Conservation (phyloP, 53 echinoderm and acorn worm species). For the Echinometra lucunter region DNA sequence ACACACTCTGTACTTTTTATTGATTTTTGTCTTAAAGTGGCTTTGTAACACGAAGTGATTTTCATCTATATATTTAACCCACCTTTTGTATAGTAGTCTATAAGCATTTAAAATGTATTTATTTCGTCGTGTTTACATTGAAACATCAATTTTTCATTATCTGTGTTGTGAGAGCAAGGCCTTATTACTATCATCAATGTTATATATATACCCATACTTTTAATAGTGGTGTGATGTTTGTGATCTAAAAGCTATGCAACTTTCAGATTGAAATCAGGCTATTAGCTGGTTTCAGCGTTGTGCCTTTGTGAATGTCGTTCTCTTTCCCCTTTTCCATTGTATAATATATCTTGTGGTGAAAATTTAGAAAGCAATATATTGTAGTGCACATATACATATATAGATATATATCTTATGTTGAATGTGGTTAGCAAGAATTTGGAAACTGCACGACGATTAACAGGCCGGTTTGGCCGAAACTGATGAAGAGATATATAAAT, state of each 20-base stretch:
- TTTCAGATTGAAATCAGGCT: constrained; percentile 15
- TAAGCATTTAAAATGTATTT: constrained; percentile 60
- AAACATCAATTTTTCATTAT: constrained; percentile 26
- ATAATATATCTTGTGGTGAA: constrained; percentile 51
- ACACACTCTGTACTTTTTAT: background rate
- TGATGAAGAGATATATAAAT: background rate
- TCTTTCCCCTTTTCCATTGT: constrained; percentile 16
- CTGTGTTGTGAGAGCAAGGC: constrained; percentile 42
- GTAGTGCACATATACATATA: constrained; percentile 63
- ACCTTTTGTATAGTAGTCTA: constrained; percentile 38
- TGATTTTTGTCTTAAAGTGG: background rate
- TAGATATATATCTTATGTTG: constrained; percentile 53
- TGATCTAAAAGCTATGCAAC: constrained; percentile 50
- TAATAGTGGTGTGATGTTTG: constrained; percentile 35
- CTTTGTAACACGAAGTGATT: background rate
- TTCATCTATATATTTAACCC: constrained; percentile 39
- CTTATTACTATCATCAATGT: constrained; percentile 20
- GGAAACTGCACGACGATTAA: constrained; percentile 33
- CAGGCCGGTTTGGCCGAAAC: background rate
- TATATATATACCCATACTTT: background rate
- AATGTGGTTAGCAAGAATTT: constrained; percentile 1
- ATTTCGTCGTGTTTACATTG: constrained; percentile 45
- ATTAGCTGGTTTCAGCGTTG: background rate
- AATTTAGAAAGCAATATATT: constrained; percentile 63
- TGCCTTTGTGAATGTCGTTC: constrained; percentile 26